A percentile compares a stretch with the other conserved stretches of the same genome.
Evolutionary conservation across 35 echinoderm and acorn worm species (phyloP).

Genomic region (Holothuria glaberrima): DNA sequence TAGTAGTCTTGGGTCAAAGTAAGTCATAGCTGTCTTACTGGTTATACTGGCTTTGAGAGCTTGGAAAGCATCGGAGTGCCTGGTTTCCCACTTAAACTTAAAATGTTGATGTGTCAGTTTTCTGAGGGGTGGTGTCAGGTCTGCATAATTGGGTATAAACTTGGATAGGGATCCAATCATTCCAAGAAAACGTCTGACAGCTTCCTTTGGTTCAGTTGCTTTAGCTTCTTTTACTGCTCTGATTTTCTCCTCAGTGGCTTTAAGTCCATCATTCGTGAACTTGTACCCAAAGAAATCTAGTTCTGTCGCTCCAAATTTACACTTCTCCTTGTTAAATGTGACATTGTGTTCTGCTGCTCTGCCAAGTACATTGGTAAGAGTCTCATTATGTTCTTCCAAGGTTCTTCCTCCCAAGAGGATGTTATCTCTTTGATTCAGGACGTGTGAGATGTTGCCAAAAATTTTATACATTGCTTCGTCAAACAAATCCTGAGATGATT

Average conservation of each 20-base stretch:
- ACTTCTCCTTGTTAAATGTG: constrained; percentile 69
- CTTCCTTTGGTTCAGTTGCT: constrained; percentile 51
- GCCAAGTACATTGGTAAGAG: constrained; percentile 49
- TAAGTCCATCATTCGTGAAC: constrained; percentile 81
- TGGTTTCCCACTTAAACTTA: constrained; percentile 66
- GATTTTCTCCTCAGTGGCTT: too few relatives aligned
- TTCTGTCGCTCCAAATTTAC: constrained; percentile 18
- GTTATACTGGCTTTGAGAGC: constrained; percentile 73
- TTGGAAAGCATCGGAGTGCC: constrained; percentile 53
- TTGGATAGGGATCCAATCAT: constrained; percentile 75
- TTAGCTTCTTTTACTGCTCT: constrained; percentile 59
- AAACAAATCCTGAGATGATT: too few relatives aligned
- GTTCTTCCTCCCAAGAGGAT: too few relatives aligned
- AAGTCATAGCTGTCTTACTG: constrained; percentile 51
- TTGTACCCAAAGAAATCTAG: constrained; percentile 76
- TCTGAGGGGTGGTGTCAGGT: constrained; percentile 58
- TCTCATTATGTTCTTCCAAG: constrained; percentile 32
- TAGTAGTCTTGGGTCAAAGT: constrained; percentile 51
- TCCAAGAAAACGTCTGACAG: constrained; percentile 60
- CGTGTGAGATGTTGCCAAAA: neutral
- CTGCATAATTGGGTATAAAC: constrained; percentile 69
- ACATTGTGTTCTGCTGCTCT: constrained; percentile 59
- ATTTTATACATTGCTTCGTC: neutral
- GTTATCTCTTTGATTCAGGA: too few relatives aligned
- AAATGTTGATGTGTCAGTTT: constrained; percentile 61